These are phyloP conservation scores for Catajapyx aquilonaris DNA, from an alignment of 1,140 invertebrate genomes.

Conservation along the genomic window DNA sequence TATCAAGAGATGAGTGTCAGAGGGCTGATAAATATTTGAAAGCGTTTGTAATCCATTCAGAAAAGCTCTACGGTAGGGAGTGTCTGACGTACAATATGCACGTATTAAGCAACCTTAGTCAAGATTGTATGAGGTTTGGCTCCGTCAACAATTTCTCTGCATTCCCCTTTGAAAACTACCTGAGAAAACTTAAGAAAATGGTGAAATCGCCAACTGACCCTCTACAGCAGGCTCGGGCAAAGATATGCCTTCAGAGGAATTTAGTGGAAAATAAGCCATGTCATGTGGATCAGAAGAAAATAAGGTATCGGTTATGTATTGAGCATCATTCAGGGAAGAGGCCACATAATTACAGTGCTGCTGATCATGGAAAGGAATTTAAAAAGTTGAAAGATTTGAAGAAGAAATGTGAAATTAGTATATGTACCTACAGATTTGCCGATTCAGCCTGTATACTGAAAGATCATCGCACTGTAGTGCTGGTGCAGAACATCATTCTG, in stretches of 20 bases:
- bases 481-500: not conserved
- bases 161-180: constrained; percentile 20
- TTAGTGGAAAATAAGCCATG: not conserved
- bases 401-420: not conserved
- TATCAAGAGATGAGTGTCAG: not conserved
- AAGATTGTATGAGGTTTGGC: constrained; percentile 17
- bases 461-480: not conserved
- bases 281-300: not conserved
- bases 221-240: not conserved
- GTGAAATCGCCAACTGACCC: not conserved
- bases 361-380: too few species aligned
- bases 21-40: constrained; percentile 15
- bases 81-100: constrained; percentile 21
- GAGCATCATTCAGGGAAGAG: not conserved
- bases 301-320: not conserved
- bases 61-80: constrained; percentile 14
- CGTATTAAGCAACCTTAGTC: constrained; percentile 17
- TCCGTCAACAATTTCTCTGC: constrained; percentile 17
- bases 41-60: constrained; percentile 15
- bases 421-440: not conserved
- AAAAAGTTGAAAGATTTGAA: too few species aligned
- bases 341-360: too few species aligned
- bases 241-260: not conserved
- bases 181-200: not conserved
- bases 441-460: not conserved